Percentiles rank a stretch among this genome's conserved stretches.
phyloP scores from a whole-genome alignment of 2,113 vertebrate genomes.

The Tapirus terrestris region DNA sequence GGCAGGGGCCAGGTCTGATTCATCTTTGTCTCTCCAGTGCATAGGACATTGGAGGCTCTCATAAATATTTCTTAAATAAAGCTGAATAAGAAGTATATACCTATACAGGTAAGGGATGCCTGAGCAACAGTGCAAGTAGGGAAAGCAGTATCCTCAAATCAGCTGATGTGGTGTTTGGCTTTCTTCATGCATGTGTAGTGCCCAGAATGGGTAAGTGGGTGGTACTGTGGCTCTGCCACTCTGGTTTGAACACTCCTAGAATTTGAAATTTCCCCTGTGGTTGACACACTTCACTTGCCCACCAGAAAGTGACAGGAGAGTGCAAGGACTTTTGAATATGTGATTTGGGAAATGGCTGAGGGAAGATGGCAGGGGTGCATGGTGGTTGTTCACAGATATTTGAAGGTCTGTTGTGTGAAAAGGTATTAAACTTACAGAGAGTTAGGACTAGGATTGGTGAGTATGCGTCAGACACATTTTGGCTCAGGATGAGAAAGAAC shows the following conservation, averaged over 20 bases:
- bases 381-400: background rate
- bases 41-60: background rate
- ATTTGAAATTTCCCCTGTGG: background rate
- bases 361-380: background rate
- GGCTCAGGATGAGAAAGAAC: background rate
- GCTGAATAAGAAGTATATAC: background rate
- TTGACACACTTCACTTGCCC: background rate
- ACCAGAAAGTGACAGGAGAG: background rate
- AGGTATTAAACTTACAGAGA: background rate
- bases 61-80: background rate
- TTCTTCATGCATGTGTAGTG: background rate
- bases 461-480: background rate
- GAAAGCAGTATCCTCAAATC: background rate
- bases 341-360: background rate
- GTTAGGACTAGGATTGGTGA: too few species aligned
- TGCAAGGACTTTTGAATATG: background rate
- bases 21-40: background rate
- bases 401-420: background rate
- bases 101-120: background rate
- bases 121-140: background rate
- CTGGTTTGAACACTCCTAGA: background rate
- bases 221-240: background rate
- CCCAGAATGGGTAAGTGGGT: too few species aligned
- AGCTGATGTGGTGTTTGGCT: background rate
- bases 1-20: background rate